Conservation (phyloP, 2,797 vertebrate genomes). For the Serranus cabrilla region DNA sequence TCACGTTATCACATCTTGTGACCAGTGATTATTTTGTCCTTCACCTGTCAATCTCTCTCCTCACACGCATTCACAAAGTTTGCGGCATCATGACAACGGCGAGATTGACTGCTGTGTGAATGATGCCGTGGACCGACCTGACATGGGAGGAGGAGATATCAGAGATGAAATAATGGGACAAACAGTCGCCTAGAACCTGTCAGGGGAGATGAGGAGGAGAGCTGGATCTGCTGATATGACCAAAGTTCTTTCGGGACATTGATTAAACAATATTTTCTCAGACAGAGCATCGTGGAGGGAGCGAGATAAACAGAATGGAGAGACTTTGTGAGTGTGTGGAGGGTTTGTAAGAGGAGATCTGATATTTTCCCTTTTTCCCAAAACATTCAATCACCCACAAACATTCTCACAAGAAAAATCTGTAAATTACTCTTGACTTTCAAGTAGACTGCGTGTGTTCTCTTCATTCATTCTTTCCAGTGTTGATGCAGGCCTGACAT, state of each 20-base stretch:
- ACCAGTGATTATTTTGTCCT: slow-evolving; percentile 37
- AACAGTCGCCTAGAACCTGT: slow-evolving; percentile 60
- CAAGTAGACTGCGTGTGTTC: slow-evolving; percentile 40
- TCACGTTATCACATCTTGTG: slow-evolving; percentile 41
- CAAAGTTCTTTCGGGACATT: slow-evolving; percentile 67
- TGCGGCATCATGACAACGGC: slow-evolving; percentile 18
- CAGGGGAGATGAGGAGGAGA: slow-evolving; percentile 50
- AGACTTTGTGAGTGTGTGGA: slow-evolving; percentile 19
- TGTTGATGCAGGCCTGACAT: slow-evolving; percentile 36
- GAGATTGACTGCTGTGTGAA: slow-evolving; percentile 34
- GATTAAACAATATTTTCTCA: slow-evolving; percentile 79
- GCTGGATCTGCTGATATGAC: slow-evolving; percentile 74
- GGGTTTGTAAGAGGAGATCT: slow-evolving; percentile 28
- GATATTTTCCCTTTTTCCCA: slow-evolving; percentile 50
- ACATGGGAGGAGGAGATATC: slow-evolving; percentile 45
- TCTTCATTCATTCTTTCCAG: slow-evolving; percentile 40
- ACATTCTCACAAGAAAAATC: slow-evolving; percentile 35
- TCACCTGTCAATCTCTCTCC: slow-evolving; percentile 39
- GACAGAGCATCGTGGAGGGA: slow-evolving; percentile 34
- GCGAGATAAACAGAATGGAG: slow-evolving; percentile 45
- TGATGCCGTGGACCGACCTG: slow-evolving; percentile 31
- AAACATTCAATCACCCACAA: slow-evolving; percentile 21
- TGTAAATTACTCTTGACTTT: slow-evolving; percentile 49
- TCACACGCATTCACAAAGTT: slow-evolving; percentile 24
- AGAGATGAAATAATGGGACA: slow-evolving; percentile 72